Base-by-base conservation (phyloP, 37 sponge, comb jelly and placozoan species). In the Oscarella lobularis region DNA sequence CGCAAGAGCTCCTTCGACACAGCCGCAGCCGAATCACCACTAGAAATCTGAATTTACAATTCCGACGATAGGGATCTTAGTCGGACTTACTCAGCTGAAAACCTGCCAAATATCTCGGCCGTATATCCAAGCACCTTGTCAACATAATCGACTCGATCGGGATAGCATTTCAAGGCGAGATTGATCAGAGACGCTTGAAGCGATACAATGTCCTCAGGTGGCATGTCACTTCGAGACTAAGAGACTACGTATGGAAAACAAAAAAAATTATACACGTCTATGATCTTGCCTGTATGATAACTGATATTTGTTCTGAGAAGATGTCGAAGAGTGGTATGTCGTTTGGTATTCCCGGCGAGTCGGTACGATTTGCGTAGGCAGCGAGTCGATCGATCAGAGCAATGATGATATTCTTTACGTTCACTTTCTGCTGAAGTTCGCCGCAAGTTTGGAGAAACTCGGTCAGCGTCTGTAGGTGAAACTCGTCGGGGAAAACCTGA, bases 401-500 rank as follows among this genome's bases (percentile, higher is more conserved):
- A 36, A 94, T 91, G 38, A 98, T 82, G 74, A 98, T 98, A 67
- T 86, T 86, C 86, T 88, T 94, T 36, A 98, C 95, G 66, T 91
- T 94, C 36, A 98, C 99, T 38, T 37, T 40, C 72, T 85, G 77
- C 72, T 88, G 89, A 29, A 94, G 79, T 2, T 88, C 86, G 55
- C 86, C 84, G 79, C 89, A 87, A 3, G 79, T 80, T 34, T 74
- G 79, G 69, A 96, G 83, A 79, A 91, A 89, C 3, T 73, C 78
- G 73, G 85, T 86, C 74, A 98, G 80, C 3, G 99, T 93, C 38
- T 78, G 79, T 38, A 98, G 84, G 73, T 98, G 99, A 79, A 94
- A 94, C 82, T 98, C 99, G 74, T 98, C 99, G 0, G 99, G 99
- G 66, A 98, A 98, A 36, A 95, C 96, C 93, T 92, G 70, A 37